These are phyloP conservation scores for Piaya cayana DNA, from an alignment of 2,113 vertebrate species.

Conservation along the genomic window DNA sequence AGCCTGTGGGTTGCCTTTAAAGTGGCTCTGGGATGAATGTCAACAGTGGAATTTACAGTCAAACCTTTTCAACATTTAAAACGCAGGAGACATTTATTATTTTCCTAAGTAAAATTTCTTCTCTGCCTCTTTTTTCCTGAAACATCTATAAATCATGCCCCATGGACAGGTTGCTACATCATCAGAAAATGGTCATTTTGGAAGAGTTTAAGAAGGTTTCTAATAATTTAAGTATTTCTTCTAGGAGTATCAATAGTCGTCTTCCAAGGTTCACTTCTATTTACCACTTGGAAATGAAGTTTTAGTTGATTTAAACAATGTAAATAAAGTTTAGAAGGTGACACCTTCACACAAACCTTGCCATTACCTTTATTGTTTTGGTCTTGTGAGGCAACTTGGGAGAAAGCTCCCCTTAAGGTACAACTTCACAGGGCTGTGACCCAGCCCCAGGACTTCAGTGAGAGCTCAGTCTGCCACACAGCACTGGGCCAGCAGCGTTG, in stretches of 20 bases:
- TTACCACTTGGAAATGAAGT: neutral
- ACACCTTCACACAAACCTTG: neutral
- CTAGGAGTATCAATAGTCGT: neutral
- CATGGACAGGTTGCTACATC: constrained; percentile 29
- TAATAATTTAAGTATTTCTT: constrained; percentile 1
- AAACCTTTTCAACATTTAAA: constrained; percentile 65
- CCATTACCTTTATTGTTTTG: neutral
- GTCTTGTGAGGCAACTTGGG: neutral
- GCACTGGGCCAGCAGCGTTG: rapidly evolving
- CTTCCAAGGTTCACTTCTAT: neutral
- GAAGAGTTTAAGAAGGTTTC: neutral
- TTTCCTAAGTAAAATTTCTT: constrained; percentile 50
- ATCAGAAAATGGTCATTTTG: constrained; percentile 61
- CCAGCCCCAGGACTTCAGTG: neutral
- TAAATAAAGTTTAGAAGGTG: neutral
- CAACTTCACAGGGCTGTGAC: neutral
- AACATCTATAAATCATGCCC: constrained; percentile 45
- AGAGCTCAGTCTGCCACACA: neutral
- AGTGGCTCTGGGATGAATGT: constrained; percentile 66
- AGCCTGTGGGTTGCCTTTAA: constrained; percentile 72
- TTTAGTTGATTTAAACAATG: neutral
- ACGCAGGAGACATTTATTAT: constrained; percentile 55
- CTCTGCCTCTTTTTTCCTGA: neutral
- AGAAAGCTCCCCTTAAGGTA: neutral
- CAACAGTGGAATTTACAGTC: constrained; percentile 70